These are phyloP conservation scores for Nymphalis c-album DNA, from an alignment of 2,888 invertebrate genomes.

Conservation along the genomic window DNA sequence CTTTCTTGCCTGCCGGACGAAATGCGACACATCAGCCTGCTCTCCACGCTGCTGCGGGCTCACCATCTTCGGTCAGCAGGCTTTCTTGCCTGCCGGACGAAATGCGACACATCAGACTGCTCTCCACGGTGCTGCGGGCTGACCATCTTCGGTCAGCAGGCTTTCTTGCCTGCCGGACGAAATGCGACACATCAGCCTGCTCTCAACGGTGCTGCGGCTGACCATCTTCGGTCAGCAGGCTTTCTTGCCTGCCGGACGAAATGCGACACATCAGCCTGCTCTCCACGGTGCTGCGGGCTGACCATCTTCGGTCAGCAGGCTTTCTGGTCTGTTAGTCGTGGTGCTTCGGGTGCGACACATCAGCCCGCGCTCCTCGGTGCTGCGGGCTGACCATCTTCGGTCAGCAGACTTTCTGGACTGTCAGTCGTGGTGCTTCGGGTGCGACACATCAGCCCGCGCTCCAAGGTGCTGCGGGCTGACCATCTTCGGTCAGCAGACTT, in stretches of 20 bases:
- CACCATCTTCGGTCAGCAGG: background rate
- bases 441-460: background rate
- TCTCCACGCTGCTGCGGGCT: background rate
- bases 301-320: background rate
- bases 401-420: background rate
- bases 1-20: no score
- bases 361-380: background rate
- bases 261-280: background rate
- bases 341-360: background rate
- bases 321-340: background rate
- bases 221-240: background rate
- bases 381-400: background rate
- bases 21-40: no score
- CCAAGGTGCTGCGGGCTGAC: background rate
- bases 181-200: background rate
- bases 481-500: background rate
- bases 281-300: background rate
- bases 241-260: background rate
- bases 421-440: no score
- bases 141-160: background rate
- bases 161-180: background rate
- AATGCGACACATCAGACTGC: no score
- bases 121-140: background rate
- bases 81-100: background rate
- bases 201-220: no score